Conservation (phyloP, 2,113 vertebrate species). For the Silurus meridionalis region DNA sequence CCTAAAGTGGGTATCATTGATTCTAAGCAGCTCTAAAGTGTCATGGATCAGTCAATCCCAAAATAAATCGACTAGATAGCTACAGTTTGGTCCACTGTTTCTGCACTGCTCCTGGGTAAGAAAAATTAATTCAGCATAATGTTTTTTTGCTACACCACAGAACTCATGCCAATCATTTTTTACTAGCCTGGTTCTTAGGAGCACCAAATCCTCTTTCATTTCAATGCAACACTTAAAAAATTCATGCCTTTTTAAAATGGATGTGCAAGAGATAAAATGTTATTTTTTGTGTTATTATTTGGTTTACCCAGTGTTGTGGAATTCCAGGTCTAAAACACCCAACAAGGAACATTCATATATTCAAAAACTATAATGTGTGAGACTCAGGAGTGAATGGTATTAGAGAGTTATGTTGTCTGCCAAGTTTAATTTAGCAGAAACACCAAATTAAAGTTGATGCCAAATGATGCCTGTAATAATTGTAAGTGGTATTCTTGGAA, state of each 20-base stretch:
- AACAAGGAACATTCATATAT: neutral
- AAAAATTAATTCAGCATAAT: neutral
- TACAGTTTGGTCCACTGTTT: neutral
- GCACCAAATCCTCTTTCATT: neutral
- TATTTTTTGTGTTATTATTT: neutral
- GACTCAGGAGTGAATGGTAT: neutral
- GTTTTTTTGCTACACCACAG: slow-evolving; percentile 54
- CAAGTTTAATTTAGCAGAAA: neutral
- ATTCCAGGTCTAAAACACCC: neutral
- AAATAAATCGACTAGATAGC: neutral
- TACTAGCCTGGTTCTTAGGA: neutral
- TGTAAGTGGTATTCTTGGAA: too few relatives aligned
- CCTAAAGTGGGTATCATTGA: neutral
- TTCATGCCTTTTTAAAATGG: neutral
- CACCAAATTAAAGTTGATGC: too few relatives aligned
- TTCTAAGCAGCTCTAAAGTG: neutral
- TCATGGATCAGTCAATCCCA: neutral
- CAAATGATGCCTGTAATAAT: too few relatives aligned
- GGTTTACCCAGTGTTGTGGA: neutral
- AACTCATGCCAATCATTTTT: neutral
- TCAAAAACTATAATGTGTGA: neutral
- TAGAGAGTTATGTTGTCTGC: too few relatives aligned
- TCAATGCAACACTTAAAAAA: neutral
- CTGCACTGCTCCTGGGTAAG: neutral
- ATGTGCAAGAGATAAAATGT: neutral